Conservation (phyloP, 2,797 vertebrate genomes). For the Sebastes alutus region DNA sequence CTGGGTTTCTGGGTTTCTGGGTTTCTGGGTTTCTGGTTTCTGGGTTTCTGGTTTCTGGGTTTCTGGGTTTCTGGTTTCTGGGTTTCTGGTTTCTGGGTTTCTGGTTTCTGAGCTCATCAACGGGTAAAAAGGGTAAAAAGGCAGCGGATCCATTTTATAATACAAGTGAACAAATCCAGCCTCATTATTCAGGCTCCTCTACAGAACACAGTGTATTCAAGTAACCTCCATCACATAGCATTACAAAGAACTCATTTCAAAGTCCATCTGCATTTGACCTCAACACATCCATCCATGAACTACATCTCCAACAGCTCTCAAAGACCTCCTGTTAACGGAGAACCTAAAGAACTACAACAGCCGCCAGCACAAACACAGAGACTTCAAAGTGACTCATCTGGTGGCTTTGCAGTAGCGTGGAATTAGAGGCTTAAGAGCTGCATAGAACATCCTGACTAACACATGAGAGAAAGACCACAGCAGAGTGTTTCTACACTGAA, state of each 20-base stretch:
- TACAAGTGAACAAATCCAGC: not conserved
- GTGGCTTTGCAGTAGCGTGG: not conserved
- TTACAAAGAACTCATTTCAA: not conserved
- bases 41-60: not conserved
- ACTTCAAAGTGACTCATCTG: not conserved
- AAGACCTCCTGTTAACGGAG: not conserved
- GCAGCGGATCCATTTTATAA: not conserved
- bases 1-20: not conserved
- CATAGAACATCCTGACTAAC: not conserved
- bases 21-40: not conserved
- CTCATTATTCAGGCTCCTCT: not conserved
- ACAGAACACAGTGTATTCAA: not conserved
- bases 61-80: too few relatives aligned
- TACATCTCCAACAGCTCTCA: not conserved
- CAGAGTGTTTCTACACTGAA: not conserved
- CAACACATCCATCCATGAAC: not conserved
- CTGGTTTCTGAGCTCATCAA: not conserved
- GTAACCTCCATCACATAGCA: not conserved
- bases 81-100: not conserved
- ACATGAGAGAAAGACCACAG: not conserved
- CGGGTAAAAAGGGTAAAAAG: too few relatives aligned
- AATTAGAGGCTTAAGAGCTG: not conserved
- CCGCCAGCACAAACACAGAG: not conserved
- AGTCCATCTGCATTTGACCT: not conserved
- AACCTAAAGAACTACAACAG: not conserved